A percentile compares a stretch with the other conserved stretches of the same genome.
Evolutionary conservation across 2,113 vertebrate species (phyloP).

Genomic region (Rhineura floridana): DNA sequence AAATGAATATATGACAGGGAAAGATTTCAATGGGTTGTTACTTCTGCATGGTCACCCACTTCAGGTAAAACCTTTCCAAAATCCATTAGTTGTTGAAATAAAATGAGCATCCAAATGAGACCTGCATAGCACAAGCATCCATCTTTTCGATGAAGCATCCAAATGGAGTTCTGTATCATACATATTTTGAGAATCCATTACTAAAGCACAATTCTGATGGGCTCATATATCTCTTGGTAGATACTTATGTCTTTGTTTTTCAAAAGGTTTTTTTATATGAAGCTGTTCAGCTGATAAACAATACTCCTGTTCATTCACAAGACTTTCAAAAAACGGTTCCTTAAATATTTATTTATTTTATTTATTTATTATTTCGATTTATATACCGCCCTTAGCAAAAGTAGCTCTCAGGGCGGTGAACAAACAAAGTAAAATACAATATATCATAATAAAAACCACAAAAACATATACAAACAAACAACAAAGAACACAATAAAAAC

Average conservation of each 20-base stretch:
- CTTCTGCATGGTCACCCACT: neutral
- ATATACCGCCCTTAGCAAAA: no score
- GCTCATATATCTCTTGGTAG: constrained; percentile 8
- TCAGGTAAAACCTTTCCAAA: constrained; percentile 15
- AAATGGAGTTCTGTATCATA: neutral
- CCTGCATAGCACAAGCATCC: neutral
- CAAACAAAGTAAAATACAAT: no score
- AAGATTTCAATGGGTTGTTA: neutral
- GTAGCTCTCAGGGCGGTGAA: no score
- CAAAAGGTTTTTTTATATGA: neutral
- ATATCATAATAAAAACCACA: no score
- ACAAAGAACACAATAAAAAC: no score
- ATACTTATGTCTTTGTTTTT: constrained; percentile 1
- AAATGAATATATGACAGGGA: neutral
- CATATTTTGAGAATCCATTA: constrained; percentile 1
- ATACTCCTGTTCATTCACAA: neutral
- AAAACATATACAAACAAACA: no score
- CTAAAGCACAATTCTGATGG: constrained; percentile 13
- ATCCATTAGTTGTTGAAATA: neutral
- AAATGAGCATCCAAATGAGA: constrained; percentile 5
- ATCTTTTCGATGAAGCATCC: neutral
- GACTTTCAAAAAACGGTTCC: neutral
- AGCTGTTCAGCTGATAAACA: neutral
- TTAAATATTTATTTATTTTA: no score
- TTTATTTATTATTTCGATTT: no score